Percentiles rank a stretch among this genome's conserved stretches.
These are phyloP conservation scores for Atta cephalotes DNA, from an alignment of 1,140 invertebrate genomes.

Conservation along the genomic window DNA sequence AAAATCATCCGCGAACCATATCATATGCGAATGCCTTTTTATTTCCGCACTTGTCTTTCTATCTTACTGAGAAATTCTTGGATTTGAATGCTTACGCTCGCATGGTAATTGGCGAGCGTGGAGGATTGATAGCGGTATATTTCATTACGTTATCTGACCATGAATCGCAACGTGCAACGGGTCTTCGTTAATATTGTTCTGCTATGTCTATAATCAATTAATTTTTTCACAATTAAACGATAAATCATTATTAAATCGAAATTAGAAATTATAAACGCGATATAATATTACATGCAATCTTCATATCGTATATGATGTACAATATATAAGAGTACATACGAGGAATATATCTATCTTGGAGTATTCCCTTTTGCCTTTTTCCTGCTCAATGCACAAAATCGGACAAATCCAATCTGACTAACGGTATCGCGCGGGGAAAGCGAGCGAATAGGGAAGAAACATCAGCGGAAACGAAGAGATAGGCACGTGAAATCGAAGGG, in stretches of 20 bases:
- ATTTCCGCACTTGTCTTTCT: slow-evolving; percentile 46
- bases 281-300: not conserved
- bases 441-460: slow-evolving; percentile 54
- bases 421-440: slow-evolving; percentile 67
- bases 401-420: slow-evolving; percentile 84
- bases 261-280: not conserved
- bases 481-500: not conserved
- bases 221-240: slow-evolving; percentile 11
- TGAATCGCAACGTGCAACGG: slow-evolving; percentile 26
- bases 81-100: slow-evolving; percentile 39
- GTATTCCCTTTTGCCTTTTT: slow-evolving; percentile 64
- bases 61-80: slow-evolving; percentile 52
- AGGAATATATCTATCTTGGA: not conserved
- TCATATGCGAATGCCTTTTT: slow-evolving; percentile 41
- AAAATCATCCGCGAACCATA: slow-evolving; percentile 61
- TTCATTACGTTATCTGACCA: slow-evolving; percentile 48
- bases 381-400: slow-evolving; percentile 80
- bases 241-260: slow-evolving; percentile 14
- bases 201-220: not conserved
- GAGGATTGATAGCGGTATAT: slow-evolving; percentile 52
- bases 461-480: slow-evolving; percentile 43
- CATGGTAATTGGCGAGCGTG: slow-evolving; percentile 48
- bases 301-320: not conserved
- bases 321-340: not conserved
- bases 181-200: slow-evolving; percentile 8